Conservation (phyloP, 2,797 vertebrate genomes). For the Gorsachius magnificus region DNA sequence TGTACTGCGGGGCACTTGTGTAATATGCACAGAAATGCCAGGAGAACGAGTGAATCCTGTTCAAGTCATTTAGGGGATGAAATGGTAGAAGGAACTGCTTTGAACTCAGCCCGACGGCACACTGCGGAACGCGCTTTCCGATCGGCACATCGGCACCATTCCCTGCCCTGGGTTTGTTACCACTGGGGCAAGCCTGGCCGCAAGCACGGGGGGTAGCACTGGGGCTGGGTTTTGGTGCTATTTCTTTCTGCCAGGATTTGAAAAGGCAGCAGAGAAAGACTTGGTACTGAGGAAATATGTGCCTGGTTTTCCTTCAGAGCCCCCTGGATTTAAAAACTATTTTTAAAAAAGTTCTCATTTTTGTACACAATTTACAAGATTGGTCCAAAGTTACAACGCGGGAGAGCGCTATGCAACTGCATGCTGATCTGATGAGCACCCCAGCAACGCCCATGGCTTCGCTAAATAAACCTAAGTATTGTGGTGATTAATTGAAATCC, state of each 20-base stretch:
- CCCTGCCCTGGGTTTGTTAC: neutral
- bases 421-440: neutral
- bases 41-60: slow-evolving; percentile 42
- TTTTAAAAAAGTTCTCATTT: accelerated
- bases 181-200: neutral
- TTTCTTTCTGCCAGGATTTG: neutral
- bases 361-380: neutral
- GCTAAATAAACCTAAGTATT: slow-evolving; percentile 44
- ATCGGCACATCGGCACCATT: neutral
- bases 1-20: slow-evolving; percentile 36
- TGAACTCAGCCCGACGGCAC: slow-evolving; percentile 38
- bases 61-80: slow-evolving; percentile 44
- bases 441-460: neutral
- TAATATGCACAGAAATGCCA: slow-evolving; percentile 21
- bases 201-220: neutral
- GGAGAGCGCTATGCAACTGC: neutral
- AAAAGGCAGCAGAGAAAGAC: neutral
- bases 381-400: neutral
- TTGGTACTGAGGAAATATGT: neutral
- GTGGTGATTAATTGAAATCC: slow-evolving; percentile 50
- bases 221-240: neutral
- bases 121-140: neutral
- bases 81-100: neutral
- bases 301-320: neutral
- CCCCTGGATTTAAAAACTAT: neutral